Conservation (phyloP, 2,113 vertebrate genomes). For the Aspiorhynchus laticeps region DNA sequence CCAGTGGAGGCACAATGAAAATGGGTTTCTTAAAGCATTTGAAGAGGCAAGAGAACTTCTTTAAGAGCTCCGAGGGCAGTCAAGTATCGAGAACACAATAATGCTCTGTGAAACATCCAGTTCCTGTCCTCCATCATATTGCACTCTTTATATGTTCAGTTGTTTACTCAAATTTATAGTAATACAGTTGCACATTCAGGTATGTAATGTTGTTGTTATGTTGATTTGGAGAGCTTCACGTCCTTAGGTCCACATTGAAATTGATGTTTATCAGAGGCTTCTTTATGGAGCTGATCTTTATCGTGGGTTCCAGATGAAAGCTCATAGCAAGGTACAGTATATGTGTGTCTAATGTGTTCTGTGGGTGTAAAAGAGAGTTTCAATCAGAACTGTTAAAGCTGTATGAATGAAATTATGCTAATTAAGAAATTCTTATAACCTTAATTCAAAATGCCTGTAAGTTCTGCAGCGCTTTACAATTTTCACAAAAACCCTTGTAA, state of each 20-base stretch:
- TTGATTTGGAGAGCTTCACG: neutral
- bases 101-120: neutral
- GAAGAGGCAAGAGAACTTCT: neutral
- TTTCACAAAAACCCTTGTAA: too few species aligned
- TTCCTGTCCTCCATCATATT: neutral
- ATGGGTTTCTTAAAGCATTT: neutral
- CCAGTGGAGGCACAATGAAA: constrained; percentile 27
- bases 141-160: constrained; percentile 28
- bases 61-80: neutral
- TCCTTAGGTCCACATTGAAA: neutral
- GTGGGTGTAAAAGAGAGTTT: neutral
- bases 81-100: neutral
- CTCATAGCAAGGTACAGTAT: neutral
- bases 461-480: too few species aligned
- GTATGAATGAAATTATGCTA: neutral
- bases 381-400: neutral
- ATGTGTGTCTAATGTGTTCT: neutral
- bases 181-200: constrained; percentile 10
- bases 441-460: too few species aligned
- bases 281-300: neutral
- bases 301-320: neutral
- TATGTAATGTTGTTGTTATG: neutral
- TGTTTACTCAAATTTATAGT: constrained; percentile 32
- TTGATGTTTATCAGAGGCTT: neutral
- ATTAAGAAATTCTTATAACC: too few species aligned